phyloP scores from a whole-genome alignment of 2,797 vertebrate genomes.

The Rousettus madagascariensis region DNA sequence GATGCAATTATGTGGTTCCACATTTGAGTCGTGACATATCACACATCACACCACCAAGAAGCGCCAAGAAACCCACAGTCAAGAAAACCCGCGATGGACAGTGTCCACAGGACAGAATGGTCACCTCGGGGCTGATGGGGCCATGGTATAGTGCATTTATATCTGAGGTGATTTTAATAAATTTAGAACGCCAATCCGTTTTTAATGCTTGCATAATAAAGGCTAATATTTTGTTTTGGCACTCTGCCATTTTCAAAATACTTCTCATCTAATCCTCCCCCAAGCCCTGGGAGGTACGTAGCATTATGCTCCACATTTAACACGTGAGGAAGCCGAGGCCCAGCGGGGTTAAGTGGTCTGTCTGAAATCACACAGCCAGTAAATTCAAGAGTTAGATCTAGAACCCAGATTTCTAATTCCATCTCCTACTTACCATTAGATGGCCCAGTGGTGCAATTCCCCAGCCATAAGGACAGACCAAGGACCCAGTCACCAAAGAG shows the following conservation, averaged over 20 bases:
- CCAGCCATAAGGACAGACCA: not conserved
- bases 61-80: not conserved
- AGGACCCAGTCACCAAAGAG: not conserved
- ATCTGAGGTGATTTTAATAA: conserved; percentile 46
- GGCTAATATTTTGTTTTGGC: not conserved
- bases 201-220: not conserved
- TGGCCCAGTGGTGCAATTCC: not conserved
- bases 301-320: not conserved
- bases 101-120: not conserved
- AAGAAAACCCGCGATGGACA: not conserved
- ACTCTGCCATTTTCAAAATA: not conserved
- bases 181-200: not conserved
- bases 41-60: not conserved
- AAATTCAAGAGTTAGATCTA: not conserved
- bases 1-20: not conserved
- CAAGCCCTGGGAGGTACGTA: not conserved
- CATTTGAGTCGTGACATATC: not conserved
- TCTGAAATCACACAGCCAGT: not conserved
- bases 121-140: not conserved
- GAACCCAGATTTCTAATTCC: not conserved
- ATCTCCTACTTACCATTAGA: not conserved
- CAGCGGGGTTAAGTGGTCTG: not conserved
- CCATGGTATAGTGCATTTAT: not conserved
- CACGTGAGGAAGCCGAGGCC: not conserved
- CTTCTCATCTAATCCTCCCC: not conserved